A percentile compares a stretch with the other conserved stretches of the same genome.
phyloP scores from a whole-genome alignment of 2,888 invertebrate genomes.

The Galeruca laticollis region DNA sequence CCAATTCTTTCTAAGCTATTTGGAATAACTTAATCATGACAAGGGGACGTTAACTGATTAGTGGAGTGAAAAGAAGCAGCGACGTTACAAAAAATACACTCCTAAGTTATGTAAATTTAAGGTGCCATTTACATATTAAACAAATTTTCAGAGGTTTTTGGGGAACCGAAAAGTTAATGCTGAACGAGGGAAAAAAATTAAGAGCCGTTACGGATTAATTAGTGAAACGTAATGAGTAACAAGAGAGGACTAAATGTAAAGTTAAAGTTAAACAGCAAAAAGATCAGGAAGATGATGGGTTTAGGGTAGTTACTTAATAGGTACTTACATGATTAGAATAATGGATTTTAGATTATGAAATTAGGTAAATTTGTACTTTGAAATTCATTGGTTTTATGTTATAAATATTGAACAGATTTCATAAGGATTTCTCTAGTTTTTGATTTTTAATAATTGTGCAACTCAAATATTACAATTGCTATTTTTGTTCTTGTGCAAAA shows the following conservation, averaged over 20 bases:
- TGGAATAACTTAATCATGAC: conserved; percentile 42
- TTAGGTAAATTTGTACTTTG: not conserved
- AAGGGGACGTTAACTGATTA: conserved; percentile 41
- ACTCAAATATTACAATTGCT: no score
- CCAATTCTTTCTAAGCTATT: conserved; percentile 37
- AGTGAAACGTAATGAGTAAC: conserved; percentile 29
- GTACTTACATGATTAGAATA: conserved; percentile 5
- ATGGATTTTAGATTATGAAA: not conserved
- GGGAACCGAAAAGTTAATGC: conserved; percentile 31
- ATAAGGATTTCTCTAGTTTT: no score
- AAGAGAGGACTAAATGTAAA: conserved; percentile 20
- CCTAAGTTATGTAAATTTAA: conserved; percentile 42
- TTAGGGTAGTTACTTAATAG: conserved; percentile 8
- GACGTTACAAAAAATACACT: conserved; percentile 32
- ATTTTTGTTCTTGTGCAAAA: no score
- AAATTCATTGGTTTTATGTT: not conserved
- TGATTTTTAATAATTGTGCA: no score
- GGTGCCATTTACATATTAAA: conserved; percentile 44
- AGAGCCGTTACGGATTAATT: conserved; percentile 38
- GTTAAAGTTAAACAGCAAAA: conserved; percentile 13
- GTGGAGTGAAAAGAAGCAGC: conserved; percentile 42
- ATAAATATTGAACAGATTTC: not conserved
- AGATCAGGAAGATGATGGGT: not conserved
- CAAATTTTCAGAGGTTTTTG: conserved; percentile 38
- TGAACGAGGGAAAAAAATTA: conserved; percentile 26